Base-by-base conservation (phyloP, 2,113 vertebrate genomes). In the crab-eating macaque (Macaca fascicularis) region DNA sequence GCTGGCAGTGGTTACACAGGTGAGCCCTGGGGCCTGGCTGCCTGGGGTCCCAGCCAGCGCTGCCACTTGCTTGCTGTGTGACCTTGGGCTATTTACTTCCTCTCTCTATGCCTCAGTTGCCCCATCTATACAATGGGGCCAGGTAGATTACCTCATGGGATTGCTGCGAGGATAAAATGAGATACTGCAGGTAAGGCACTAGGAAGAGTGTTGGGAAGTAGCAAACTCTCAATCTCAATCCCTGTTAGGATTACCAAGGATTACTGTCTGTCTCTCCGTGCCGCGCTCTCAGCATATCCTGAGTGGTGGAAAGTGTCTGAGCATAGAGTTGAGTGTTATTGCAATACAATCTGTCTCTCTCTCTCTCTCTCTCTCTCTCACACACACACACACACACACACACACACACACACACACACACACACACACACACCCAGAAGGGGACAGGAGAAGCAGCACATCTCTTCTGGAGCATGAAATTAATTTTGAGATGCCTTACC, bases 11-110 rank as follows among this genome's bases (percentile, higher is more conserved):
- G 45, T 32, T 32, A 32, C 12, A 10, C 74, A 32, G 5, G 7
- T 35, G 2, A 30, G n/a, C 20, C 50, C 40, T 6, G 12, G 79
- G 6, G 50, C 16, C 52, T 22, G 16, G n/a, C n/a, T 19, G 10
- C 6, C 67, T 35, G 48, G 81, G 84, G 86, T 85, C 40, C 1
- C 55, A 45, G 57, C 88, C 32, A 57, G 88, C 45, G 70, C 2
- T 64, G 55, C 55, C 74, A 97, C 76, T 40, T 61, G 23, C 86
- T 93, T 25, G 14, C 70, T 95, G 70, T 83, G 38, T 9, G 88
- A 8, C 50, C 20, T 74, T 22, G 38, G 55, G 93, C 11, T 20
- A 75, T 43, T 16, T 32, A 55, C 27, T 70, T 35, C 38, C 20
- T 22, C 35, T 19, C 23, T 72, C 61, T 74, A 0, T 40, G 61